phyloP scores from a whole-genome alignment of 2,888 invertebrate species.

The Athrips mouffetella region DNA sequence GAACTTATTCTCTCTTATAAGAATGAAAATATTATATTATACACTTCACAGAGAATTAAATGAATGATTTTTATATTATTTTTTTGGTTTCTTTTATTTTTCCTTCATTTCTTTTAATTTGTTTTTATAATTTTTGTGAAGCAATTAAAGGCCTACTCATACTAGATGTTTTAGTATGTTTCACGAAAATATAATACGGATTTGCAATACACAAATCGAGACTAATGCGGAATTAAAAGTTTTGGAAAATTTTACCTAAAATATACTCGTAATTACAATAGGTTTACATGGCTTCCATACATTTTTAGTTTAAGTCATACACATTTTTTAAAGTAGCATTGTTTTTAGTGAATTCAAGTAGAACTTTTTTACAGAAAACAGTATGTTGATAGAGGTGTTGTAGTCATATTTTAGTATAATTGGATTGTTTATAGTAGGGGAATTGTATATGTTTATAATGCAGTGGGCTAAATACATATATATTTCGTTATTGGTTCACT shows the following conservation, averaged over 20 bases:
- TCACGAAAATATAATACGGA: constrained; percentile 35
- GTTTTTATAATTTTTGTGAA: constrained; percentile 20
- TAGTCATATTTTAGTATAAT: constrained; percentile 36
- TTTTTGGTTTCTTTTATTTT: constrained; percentile 42
- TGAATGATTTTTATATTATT: constrained; percentile 62
- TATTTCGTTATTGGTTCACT: too few relatives aligned
- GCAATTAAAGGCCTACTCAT: constrained; percentile 1
- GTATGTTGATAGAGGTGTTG: constrained; percentile 39
- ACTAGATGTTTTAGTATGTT: not conserved
- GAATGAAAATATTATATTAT: constrained; percentile 63
- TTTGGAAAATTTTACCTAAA: constrained; percentile 35
- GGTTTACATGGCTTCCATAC: constrained; percentile 13
- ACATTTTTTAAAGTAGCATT: constrained; percentile 19
- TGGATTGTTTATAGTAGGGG: constrained; percentile 29
- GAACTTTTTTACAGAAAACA: constrained; percentile 38
- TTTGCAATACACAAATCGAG: constrained; percentile 55
- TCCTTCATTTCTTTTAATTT: constrained; percentile 32
- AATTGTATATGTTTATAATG: not conserved
- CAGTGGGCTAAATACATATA: not conserved
- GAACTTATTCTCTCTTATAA: constrained; percentile 59
- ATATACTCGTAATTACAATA: constrained; percentile 19
- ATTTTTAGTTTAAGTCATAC: constrained; percentile 17
- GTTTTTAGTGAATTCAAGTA: constrained; percentile 23
- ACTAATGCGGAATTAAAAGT: constrained; percentile 39
- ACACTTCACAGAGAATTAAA: constrained; percentile 71